Evolutionary conservation across 1,140 invertebrate species (phyloP).

Genomic region (Melitaea cinxia): DNA sequence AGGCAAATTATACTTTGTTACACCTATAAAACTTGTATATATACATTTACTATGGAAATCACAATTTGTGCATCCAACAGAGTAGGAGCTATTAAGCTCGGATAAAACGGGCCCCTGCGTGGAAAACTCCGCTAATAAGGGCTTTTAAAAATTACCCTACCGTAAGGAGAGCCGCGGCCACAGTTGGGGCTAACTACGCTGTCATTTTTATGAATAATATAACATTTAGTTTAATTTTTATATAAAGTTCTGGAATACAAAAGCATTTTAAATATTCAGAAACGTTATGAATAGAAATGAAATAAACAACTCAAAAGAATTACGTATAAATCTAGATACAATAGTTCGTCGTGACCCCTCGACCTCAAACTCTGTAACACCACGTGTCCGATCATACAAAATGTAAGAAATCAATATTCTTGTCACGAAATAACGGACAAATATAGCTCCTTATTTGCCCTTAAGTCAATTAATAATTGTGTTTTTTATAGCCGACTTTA

Average conservation of each 20-base stretch:
- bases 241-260: background rate
- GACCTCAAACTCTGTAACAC: no score
- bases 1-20: background rate
- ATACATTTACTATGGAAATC: background rate
- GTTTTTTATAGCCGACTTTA: no score
- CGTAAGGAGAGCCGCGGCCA: slow-evolving; percentile 3
- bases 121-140: slow-evolving; percentile 15
- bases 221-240: background rate
- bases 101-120: slow-evolving; percentile 1
- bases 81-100: slow-evolving; percentile 5
- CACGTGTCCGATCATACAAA: no score
- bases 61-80: slow-evolving; percentile 5
- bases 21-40: background rate
- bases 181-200: slow-evolving; percentile 22
- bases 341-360: no score
- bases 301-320: no score
- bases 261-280: background rate
- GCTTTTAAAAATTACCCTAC: slow-evolving; percentile 26
- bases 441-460: no score
- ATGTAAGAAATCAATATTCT: no score
- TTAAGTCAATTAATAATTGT: no score
- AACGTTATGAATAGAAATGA: background rate
- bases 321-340: no score
- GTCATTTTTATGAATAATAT: slow-evolving; percentile 11
- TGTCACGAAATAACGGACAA: no score